Base-by-base conservation (phyloP, 2,797 vertebrate species). In the Selene dorsalis region DNA sequence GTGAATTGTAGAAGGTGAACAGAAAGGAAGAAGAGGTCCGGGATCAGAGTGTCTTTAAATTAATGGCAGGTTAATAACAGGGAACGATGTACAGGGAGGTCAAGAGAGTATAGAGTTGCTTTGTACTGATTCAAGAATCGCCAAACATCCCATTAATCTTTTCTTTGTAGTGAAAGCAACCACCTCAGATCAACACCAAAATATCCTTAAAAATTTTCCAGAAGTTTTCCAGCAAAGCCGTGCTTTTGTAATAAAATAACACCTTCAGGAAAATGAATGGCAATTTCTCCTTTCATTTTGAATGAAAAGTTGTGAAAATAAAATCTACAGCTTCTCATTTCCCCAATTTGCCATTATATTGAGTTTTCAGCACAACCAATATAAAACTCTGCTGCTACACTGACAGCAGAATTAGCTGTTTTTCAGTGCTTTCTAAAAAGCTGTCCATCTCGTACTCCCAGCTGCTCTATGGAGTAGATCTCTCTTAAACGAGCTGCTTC, bases 1-100 rank as follows among this genome's bases (percentile, higher is more conserved):
- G 65, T 64, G 74, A 82, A 82, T 72, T 69, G 77, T 58, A 74
- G 68, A 75, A 64, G 72, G 73, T 80, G 87, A 86, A 84, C 62
- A 52, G 82, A n/a, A 3, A 63, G 1, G 24, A 69, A 77, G 72
- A 84, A 80, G 62, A 63, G 62, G 83, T 77, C 50, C 67, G 45
- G 76, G 74, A 82, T 86, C 78, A 55, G 72, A 52, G 69, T 17
- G 66, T 28, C 41, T 39, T 75, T 18, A 24, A 24, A 50, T 65
- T 64, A 71, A 65, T 39, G 58, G 61, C 30, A 52, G 77, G 77
- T 84, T 74, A 75, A 86, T 55, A 61, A 67, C 56, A 63, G 57
- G 53, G 68, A 59, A 69, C 48, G 20, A 30, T n/a, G 52, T 68
- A 82, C 58, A 77, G 75, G 67, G 59, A 68, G 71, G 79, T 87